A percentile compares a stretch with the other conserved stretches of the same genome.
Conservation (phyloP, 2,113 vertebrate genomes). For the Brachyhypopomus occidentalis region DNA sequence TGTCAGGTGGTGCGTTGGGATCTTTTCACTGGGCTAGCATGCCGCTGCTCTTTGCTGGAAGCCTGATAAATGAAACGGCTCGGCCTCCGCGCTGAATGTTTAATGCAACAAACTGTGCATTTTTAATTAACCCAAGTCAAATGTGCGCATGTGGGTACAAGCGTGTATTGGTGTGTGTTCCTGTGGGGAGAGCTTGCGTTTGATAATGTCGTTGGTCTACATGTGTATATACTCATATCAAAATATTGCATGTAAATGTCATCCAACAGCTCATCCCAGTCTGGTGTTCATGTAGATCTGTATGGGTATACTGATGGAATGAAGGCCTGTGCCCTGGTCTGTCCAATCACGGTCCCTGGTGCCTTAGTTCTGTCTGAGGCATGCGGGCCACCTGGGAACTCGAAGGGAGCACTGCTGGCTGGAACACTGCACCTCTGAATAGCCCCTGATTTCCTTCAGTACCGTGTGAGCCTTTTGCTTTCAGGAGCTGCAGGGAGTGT, state of each 20-base stretch:
- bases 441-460: neutral
- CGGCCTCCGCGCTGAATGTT: constrained; percentile 69
- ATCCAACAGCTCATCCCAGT: neutral
- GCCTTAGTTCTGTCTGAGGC: constrained; percentile 11
- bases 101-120: constrained; percentile 76
- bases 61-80: constrained; percentile 67
- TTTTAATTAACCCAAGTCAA: constrained; percentile 67
- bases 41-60: constrained; percentile 60
- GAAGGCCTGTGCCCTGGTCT: neutral
- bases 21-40: constrained; percentile 48
- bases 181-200: too few species aligned
- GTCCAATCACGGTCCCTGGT: neutral
- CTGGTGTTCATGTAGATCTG: neutral
- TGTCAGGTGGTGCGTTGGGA: constrained; percentile 50
- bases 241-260: neutral
- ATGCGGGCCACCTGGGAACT: neutral
- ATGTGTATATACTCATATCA: neutral
- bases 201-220: neutral
- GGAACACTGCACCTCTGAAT: neutral
- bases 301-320: constrained; percentile 11
- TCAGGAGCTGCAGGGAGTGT: neutral
- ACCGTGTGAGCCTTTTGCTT: neutral
- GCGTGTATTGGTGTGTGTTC: constrained; percentile 12
- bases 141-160: neutral
- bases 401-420: neutral